Percentiles rank a stretch among this genome's conserved stretches.
phyloP scores from a whole-genome alignment of 1,140 invertebrate genomes.

The Scylla paramamosain region DNA sequence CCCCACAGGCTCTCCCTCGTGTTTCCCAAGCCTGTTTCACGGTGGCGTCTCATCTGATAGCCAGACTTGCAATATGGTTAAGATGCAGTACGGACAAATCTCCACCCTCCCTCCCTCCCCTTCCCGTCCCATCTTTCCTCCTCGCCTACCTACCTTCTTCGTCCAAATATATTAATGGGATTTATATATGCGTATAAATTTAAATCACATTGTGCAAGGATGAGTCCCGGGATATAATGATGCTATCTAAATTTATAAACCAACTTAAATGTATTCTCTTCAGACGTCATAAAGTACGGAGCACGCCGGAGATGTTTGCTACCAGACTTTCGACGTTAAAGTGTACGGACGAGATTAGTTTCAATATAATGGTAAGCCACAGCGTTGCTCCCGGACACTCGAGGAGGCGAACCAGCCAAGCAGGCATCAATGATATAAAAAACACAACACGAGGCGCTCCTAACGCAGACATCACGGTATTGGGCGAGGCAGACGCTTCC shows the following conservation, averaged over 20 bases:
- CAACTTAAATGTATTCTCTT: slow-evolving; percentile 46
- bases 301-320: slow-evolving; percentile 34
- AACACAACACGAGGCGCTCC: background rate
- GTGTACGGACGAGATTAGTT: slow-evolving; percentile 53
- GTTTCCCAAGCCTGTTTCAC: slow-evolving; percentile 22
- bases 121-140: background rate
- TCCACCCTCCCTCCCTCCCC: background rate
- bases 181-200: slow-evolving; percentile 69
- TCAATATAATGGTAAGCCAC: slow-evolving; percentile 43
- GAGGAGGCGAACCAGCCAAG: background rate
- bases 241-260: slow-evolving; percentile 71
- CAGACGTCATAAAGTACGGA: slow-evolving; percentile 40
- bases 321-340: slow-evolving; percentile 68
- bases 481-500: background rate
- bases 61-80: slow-evolving; percentile 39
- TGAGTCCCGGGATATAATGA: slow-evolving; percentile 59
- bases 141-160: background rate
- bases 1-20: background rate
- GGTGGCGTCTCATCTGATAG: slow-evolving; percentile 41
- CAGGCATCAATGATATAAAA: slow-evolving; percentile 63
- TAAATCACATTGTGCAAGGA: slow-evolving; percentile 67
- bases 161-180: slow-evolving; percentile 66
- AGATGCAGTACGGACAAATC: background rate
- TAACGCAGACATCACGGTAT: background rate
- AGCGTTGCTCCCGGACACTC: background rate